A percentile compares a stretch with the other conserved stretches of the same genome.
Conservation (phyloP, 1,140 invertebrate genomes). For the Aricia agestis region DNA sequence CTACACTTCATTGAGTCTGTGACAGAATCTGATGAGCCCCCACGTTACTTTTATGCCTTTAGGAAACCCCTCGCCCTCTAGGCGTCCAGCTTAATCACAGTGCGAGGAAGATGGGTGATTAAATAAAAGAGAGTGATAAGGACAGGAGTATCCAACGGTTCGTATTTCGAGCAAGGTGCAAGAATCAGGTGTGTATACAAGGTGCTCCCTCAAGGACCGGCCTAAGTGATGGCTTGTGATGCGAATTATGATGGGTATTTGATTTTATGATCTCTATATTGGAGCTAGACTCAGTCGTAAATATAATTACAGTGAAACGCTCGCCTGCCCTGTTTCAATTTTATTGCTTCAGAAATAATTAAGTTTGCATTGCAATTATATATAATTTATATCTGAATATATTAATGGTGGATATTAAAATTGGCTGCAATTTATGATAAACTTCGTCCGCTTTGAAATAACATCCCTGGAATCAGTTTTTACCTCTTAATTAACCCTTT, state of each 20-base stretch:
- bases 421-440: too few species aligned
- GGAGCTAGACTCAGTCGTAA: neutral
- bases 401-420: neutral
- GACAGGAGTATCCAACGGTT: conserved; percentile 34
- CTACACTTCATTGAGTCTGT: neutral
- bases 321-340: neutral
- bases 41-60: neutral
- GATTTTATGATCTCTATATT: conserved; percentile 11
- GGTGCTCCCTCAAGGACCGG: conserved; percentile 52
- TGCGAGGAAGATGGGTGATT: conserved; percentile 26
- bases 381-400: neutral
- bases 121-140: conserved; percentile 34
- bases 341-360: neutral
- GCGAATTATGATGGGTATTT: conserved; percentile 12
- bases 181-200: conserved; percentile 69
- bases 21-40: neutral
- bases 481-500: too few species aligned
- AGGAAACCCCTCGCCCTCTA: neutral
- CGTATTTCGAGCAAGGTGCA: conserved; percentile 64
- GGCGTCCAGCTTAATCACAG: conserved; percentile 5
- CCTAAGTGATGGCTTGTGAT: conserved; percentile 20
- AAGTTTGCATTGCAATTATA: neutral
- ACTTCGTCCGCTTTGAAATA: too few species aligned
- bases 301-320: neutral
- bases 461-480: too few species aligned